A percentile compares a stretch with the other conserved stretches of the same genome.
Conservation (phyloP, 2,888 invertebrate genomes). For the Drosophila melanosoma region DNA sequence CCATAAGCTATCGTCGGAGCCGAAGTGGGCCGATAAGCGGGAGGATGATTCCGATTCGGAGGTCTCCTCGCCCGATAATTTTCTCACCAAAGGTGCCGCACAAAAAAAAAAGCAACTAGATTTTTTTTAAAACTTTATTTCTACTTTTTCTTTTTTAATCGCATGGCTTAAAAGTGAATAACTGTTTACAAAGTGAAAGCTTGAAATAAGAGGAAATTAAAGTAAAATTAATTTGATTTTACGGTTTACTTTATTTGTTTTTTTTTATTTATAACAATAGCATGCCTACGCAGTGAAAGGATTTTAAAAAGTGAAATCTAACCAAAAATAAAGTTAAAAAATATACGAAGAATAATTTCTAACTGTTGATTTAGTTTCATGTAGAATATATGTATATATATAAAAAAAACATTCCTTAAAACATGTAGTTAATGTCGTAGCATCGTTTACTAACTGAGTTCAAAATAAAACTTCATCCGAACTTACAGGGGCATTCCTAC, state of each 20-base stretch:
- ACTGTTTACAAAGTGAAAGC: background rate
- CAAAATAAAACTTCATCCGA: conserved; percentile 25
- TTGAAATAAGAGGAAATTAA: background rate
- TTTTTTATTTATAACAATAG: background rate
- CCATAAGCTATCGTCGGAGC: conserved; percentile 82
- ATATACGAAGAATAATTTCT: background rate
- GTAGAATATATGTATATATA: background rate
- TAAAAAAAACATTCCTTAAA: background rate
- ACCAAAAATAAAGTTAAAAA: background rate
- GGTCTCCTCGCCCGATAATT: conserved; percentile 90
- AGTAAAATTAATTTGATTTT: background rate
- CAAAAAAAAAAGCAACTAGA: background rate
- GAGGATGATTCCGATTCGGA: conserved; percentile 93
- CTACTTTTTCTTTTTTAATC: background rate
- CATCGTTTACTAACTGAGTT: conserved; percentile 12
- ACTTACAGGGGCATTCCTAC: conserved; percentile 89
- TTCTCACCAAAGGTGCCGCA: conserved; percentile 89
- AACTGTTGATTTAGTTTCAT: background rate
- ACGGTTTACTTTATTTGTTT: background rate
- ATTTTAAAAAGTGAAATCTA: background rate
- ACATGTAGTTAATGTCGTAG: background rate
- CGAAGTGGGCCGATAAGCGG: conserved; percentile 83
- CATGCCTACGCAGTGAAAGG: background rate
- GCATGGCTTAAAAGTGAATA: conserved; percentile 1
- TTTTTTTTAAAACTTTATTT: background rate